A percentile compares a stretch with the other conserved stretches of the same genome.
These are phyloP conservation scores for Saguinus imperator DNA, from an alignment of 2,113 vertebrate genomes.

Conservation along the genomic window DNA sequence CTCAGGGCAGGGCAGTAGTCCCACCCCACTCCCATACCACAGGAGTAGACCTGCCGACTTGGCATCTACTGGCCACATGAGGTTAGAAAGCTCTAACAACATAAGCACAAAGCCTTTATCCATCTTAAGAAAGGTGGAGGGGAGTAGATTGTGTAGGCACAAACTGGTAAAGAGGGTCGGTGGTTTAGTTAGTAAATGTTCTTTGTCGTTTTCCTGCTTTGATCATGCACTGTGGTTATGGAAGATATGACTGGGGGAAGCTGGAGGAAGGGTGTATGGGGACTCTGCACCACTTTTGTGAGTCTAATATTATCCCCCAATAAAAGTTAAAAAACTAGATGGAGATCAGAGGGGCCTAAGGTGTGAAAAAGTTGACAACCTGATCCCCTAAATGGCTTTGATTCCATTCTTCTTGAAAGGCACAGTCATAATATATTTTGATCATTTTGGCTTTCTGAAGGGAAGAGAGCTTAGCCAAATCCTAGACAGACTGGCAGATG, in stretches of 20 bases:
- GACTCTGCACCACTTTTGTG: background rate
- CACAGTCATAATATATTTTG: background rate
- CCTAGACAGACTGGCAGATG: background rate
- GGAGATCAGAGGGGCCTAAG: background rate
- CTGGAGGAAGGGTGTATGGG: background rate
- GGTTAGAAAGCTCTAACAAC: background rate
- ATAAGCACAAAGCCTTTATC: background rate
- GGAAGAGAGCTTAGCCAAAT: background rate
- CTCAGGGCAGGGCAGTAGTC: background rate
- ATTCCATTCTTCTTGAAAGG: background rate
- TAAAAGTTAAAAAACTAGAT: background rate
- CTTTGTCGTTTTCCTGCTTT: background rate
- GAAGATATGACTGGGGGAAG: background rate
- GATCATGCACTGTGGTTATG: background rate
- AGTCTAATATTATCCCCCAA: background rate
- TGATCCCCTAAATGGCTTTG: background rate
- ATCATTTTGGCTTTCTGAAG: background rate
- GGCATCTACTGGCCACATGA: rapidly evolving
- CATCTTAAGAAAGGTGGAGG: background rate
- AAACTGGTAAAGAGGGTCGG: background rate
- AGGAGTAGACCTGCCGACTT: background rate
- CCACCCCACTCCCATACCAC: rapidly evolving
- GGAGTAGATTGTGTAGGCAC: too few relatives aligned
- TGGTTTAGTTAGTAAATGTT: background rate
- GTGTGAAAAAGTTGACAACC: background rate